These are phyloP conservation scores for Neofelis nebulosa DNA, from an alignment of 2,113 vertebrate genomes.

Conservation along the genomic window DNA sequence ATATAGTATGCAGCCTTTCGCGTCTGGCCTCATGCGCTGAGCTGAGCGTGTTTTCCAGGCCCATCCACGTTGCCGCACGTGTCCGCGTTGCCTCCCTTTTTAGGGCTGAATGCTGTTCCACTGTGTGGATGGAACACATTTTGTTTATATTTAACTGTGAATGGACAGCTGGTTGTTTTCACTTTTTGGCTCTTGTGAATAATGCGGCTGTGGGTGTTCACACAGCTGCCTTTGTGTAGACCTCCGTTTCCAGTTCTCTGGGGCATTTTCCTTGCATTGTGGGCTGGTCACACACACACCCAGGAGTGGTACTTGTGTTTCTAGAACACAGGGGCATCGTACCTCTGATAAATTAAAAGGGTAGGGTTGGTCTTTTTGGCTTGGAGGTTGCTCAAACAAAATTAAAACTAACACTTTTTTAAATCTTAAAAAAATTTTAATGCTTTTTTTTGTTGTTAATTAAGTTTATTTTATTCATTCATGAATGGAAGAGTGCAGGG, in stretches of 20 bases:
- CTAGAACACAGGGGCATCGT: neutral
- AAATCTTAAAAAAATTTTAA: no score
- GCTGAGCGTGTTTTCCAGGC: neutral
- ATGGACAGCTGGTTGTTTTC: neutral
- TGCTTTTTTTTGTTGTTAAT: no score
- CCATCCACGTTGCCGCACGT: neutral
- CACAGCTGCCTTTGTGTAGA: neutral
- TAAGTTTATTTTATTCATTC: no score
- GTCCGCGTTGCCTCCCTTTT: neutral
- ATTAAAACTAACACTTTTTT: neutral
- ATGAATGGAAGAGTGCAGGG: no score
- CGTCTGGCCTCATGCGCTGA: neutral
- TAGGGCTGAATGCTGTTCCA: neutral
- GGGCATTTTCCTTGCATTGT: neutral
- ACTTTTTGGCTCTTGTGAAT: no score
- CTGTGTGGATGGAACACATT: rapidly evolving
- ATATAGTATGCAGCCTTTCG: neutral
- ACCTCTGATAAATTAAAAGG: neutral
- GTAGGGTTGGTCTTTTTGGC: neutral
- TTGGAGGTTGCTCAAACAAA: neutral
- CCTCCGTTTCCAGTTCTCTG: neutral
- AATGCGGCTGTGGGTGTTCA: neutral
- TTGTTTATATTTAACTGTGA: neutral
- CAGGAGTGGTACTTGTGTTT: neutral
- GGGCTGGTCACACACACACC: rapidly evolving